Percentiles rank a stretch among this genome's conserved stretches.
These are phyloP conservation scores for Oligia strigilis DNA, from an alignment of 2,888 invertebrate species.

Conservation along the genomic window DNA sequence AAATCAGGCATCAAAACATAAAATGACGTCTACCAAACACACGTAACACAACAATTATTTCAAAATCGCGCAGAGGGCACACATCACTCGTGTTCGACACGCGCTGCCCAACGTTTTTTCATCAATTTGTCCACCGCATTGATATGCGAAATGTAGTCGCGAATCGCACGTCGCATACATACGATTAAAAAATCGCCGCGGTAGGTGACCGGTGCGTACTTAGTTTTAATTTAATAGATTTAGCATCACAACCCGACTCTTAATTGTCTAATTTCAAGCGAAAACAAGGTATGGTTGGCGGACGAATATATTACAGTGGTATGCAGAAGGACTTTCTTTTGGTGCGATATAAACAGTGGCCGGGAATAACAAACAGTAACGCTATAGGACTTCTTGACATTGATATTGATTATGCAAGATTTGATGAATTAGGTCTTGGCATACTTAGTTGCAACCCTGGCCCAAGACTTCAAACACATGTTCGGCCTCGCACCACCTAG, in stretches of 20 bases:
- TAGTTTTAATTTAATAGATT: slow-evolving; percentile 90
- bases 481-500: neutral
- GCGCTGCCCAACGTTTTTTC: slow-evolving; percentile 81
- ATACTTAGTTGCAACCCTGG: slow-evolving; percentile 10
- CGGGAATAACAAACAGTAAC: slow-evolving; percentile 84
- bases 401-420: slow-evolving; percentile 70
- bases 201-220: slow-evolving; percentile 87
- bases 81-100: slow-evolving; percentile 78
- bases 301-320: slow-evolving; percentile 87
- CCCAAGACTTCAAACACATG: neutral
- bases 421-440: slow-evolving; percentile 64
- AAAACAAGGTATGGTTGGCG: slow-evolving; percentile 85
- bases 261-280: slow-evolving; percentile 90
- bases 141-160: slow-evolving; percentile 88
- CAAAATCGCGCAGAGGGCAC: slow-evolving; percentile 75
- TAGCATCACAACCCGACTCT: slow-evolving; percentile 84
- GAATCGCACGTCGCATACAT: slow-evolving; percentile 89
- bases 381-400: slow-evolving; percentile 67
- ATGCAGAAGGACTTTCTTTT: slow-evolving; percentile 89
- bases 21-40: slow-evolving; percentile 40
- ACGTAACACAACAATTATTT: slow-evolving; percentile 70
- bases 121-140: slow-evolving; percentile 87
- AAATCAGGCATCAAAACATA: slow-evolving; percentile 34
- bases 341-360: slow-evolving; percentile 83
- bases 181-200: slow-evolving; percentile 89